Evolutionary conservation across 2,113 vertebrate genomes (phyloP), one percentile per base, ranked within the genome.

Genomic region (Amphiprion ocellaris): DNA sequence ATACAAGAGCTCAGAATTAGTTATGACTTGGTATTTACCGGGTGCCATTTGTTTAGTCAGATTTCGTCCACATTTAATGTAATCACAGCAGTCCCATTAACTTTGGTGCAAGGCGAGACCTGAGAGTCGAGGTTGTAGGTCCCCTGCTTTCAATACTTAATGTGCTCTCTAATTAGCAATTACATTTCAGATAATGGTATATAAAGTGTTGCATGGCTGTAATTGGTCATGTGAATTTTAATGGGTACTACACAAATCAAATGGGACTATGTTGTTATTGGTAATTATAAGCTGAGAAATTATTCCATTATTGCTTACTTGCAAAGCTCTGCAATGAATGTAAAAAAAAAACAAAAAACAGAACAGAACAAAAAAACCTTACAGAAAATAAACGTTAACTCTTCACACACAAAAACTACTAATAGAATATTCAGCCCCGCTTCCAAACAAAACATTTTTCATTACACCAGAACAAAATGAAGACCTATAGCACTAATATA

Each of bases 41-140:
- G 52, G 62, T 61, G 65, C 73, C 64, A 47, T 79, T 85, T 85
- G 75, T 82, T 50, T 33, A 74, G 76, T 73, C n/a, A 1, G 64
- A 75, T 85, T 33, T 65, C 19, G n/a, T 84, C 68, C 69, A 58
- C 66, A 46, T 90, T 72, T 49, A 81, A 82, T 60, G 39, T 61
- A 85, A 83, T 83, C 76, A 70, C 54, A 74, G 70, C 69, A 72
- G 63, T 82, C 61, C 75, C 63, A 81, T 83, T 81, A 72, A 82
- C 85, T 91, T 91, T 92, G 83, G 89, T 86, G 82, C 87, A 79
- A 84, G 87, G 78, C 46, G 1, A 61, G 81, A 90, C 84, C 84
- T 83, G 82, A 86, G 83, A 80, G 73, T 84, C 47, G 60, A 82
- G 73, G 76, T 69, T 83, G 75, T 64, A 84, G 67, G 72, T 82